Evolutionary conservation across 2,113 vertebrate genomes (phyloP).

Genomic region (Epinephelus moara): DNA sequence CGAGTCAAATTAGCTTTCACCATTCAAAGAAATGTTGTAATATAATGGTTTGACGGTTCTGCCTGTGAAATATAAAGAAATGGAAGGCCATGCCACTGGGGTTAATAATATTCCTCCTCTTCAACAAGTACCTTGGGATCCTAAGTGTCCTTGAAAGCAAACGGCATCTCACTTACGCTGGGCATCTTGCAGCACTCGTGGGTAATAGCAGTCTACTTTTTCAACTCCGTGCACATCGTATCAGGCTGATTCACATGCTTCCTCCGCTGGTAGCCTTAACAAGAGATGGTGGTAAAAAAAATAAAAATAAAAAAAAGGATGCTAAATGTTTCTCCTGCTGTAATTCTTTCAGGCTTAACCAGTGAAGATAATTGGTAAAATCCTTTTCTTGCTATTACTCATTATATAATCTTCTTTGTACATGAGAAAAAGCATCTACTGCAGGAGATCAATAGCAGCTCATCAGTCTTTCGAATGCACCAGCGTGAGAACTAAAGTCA

Average conservation of each 20-base stretch:
- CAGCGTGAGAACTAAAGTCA: conserved; percentile 81
- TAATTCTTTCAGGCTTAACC: conserved; percentile 40
- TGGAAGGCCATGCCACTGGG: conserved; percentile 84
- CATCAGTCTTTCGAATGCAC: conserved; percentile 77
- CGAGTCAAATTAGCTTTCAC: conserved; percentile 89
- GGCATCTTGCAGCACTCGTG: conserved; percentile 75
- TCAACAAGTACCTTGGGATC: conserved; percentile 89
- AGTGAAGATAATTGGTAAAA: conserved; percentile 61
- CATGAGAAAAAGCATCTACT: conserved; percentile 66
- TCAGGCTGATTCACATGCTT: conserved; percentile 41
- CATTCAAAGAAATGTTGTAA: conserved; percentile 83
- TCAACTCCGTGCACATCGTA: conserved; percentile 44
- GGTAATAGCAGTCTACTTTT: conserved; percentile 75
- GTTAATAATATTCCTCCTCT: conserved; percentile 90
- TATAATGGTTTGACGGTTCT: conserved; percentile 84
- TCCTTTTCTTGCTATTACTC: conserved; percentile 52
- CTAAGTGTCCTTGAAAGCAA: conserved; percentile 86
- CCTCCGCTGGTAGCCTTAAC: conserved; percentile 20
- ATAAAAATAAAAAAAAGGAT: neutral
- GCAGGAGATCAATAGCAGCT: conserved; percentile 78
- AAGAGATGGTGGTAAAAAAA: conserved; percentile 1
- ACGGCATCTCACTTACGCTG: conserved; percentile 78
- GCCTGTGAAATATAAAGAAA: conserved; percentile 83
- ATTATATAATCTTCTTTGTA: conserved; percentile 72
- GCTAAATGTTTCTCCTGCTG: conserved; percentile 26